Percentiles rank a stretch among this genome's conserved stretches.
These are phyloP conservation scores for Microtus richardsoni DNA, from an alignment of 2,113 vertebrate species.

Conservation along the genomic window DNA sequence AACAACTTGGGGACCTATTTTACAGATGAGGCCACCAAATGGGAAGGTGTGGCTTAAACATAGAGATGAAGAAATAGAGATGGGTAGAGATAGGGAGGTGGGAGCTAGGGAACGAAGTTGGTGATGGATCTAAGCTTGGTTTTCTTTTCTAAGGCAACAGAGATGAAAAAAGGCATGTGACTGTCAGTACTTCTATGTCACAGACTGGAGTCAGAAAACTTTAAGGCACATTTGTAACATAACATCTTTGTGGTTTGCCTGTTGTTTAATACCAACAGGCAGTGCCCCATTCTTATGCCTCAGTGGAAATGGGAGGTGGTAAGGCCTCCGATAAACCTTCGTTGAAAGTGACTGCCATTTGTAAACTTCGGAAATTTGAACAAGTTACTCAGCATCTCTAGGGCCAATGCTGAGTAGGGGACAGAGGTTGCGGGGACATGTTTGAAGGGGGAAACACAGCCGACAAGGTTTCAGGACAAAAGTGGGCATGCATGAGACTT, in stretches of 20 bases:
- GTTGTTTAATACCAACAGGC: not conserved
- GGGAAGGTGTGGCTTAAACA: not conserved
- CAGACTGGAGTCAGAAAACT: not conserved
- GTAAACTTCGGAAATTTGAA: constrained; percentile 25
- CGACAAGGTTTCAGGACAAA: not conserved
- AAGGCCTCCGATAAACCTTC: constrained; percentile 23
- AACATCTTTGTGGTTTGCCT: not conserved
- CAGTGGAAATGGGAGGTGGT: not conserved
- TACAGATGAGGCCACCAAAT: not conserved
- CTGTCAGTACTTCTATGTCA: not conserved
- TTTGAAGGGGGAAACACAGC: not conserved
- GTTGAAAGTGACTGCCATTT: constrained; percentile 3
- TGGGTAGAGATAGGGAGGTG: not conserved
- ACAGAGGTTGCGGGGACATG: not conserved
- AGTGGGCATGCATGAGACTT: not conserved
- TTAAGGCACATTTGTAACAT: not conserved
- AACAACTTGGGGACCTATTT: not conserved
- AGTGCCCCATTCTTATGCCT: not conserved
- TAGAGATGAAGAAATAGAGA: constrained; percentile 18
- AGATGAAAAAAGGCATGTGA: not conserved
- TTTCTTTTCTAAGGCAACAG: not conserved
- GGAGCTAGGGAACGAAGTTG: not conserved
- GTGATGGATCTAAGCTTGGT: not conserved
- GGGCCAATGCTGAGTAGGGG: not conserved
- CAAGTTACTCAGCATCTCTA: not conserved